Evolutionary conservation across 2,113 vertebrate genomes (phyloP).

Genomic region (Phalacrocorax brasilianus): DNA sequence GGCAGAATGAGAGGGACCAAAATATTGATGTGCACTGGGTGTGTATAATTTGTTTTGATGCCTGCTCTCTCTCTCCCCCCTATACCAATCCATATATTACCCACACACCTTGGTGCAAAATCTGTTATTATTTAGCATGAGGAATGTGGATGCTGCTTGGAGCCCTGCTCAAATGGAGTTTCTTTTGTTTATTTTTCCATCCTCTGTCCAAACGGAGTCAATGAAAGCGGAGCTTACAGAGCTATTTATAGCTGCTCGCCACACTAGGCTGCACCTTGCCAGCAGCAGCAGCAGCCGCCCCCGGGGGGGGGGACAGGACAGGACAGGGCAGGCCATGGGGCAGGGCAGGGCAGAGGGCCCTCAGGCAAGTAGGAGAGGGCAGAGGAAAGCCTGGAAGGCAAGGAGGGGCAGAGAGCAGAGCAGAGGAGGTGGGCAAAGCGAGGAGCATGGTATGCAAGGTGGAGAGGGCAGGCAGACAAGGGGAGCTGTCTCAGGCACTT

Average conservation of each 20-base stretch:
- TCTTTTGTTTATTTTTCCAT: slow-evolving; percentile 76
- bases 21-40: slow-evolving; percentile 82
- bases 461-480: neutral
- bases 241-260: slow-evolving; percentile 68
- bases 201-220: slow-evolving; percentile 70
- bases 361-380: neutral
- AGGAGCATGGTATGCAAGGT: neutral
- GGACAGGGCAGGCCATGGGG: neutral
- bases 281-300: neutral
- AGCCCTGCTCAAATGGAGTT: slow-evolving; percentile 43
- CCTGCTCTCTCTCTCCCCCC: neutral
- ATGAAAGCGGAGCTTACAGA: slow-evolving; percentile 33
- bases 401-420: neutral
- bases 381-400: neutral
- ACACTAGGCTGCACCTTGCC: slow-evolving; percentile 60
- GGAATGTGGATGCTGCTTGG: slow-evolving; percentile 41
- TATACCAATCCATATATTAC: neutral
- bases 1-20: slow-evolving; percentile 77
- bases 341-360: neutral
- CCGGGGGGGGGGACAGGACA: neutral
- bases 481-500: neutral
- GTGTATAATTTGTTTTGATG: slow-evolving; percentile 79
- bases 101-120: slow-evolving; percentile 52
- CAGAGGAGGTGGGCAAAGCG: neutral
- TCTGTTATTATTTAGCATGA: slow-evolving; percentile 37